Conservation (phyloP, 2,888 invertebrate species). For the Anagyrus pseudococci region DNA sequence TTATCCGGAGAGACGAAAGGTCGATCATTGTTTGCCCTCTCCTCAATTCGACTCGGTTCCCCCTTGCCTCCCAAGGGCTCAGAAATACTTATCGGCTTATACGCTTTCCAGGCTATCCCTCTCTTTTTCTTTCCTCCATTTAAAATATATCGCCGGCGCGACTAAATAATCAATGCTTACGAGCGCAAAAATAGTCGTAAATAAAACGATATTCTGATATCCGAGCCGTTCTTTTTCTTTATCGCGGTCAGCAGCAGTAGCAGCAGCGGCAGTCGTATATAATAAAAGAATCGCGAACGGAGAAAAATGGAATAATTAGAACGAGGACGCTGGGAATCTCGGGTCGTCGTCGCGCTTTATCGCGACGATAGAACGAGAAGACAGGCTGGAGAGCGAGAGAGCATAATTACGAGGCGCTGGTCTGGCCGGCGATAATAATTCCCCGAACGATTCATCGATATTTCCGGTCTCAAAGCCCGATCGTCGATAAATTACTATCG, state of each 20-base stretch:
- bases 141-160: neutral
- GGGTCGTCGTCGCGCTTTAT: neutral
- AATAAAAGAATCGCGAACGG: neutral
- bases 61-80: neutral
- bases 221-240: neutral
- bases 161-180: constrained; percentile 14
- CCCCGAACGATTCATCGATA: constrained; percentile 14
- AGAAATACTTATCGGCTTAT: constrained; percentile 24
- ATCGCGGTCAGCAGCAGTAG: neutral
- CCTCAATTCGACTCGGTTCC: neutral
- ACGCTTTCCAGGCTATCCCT: neutral
- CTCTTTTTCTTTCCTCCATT: no score
- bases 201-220: no score
- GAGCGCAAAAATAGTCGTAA: constrained; percentile 1
- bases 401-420: neutral
- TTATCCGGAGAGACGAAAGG: neutral
- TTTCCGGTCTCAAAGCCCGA: constrained; percentile 15
- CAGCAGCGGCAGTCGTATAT: neutral
- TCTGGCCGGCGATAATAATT: constrained; percentile 15
- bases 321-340: neutral
- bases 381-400: neutral
- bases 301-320: neutral
- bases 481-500: constrained; percentile 22
- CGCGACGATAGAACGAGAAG: neutral
- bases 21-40: constrained; percentile 23